Base-by-base conservation (phyloP, 2,797 vertebrate genomes). In the Discoglossus pictus region DNA sequence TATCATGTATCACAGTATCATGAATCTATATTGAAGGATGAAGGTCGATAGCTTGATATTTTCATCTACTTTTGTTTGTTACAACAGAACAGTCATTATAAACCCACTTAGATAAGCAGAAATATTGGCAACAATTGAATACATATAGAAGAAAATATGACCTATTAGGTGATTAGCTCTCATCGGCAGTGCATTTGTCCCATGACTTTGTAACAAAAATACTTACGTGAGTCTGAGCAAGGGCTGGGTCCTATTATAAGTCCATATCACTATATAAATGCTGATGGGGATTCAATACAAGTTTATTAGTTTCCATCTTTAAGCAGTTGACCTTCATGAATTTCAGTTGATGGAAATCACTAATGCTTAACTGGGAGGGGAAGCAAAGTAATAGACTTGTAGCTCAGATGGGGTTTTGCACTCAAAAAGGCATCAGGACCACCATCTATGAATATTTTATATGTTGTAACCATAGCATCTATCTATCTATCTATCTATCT, bases 251-350 rank as follows among this genome's bases (percentile, higher is more conserved):
- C 68, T 59, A 71, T 71, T 71, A 64, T 64, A 56, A 65, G 59
- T 65, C 68, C 61, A 44, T 71, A 65, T 71, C 52, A 35, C 38
- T 65, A 53, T 64, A 64, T 58, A 64, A 40, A 31, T 65, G 61
- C 62, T 71, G 44, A 59, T 71, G 61, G 36, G 52, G 24, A 71
- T 38, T 44, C 61, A 58, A 39, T 15, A 46, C 46, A 27, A 59
- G 34, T 24, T 64, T 59, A 71, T 70, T 70, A 70, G 63, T 70
- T 70, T 55, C 44, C 60, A 63, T 63, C 63, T 70, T 52, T 48
- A 50, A 43, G 43, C 60, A 50, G 60, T 70, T 58, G 51, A 16
- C 51, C 62, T 53, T 70, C 55, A 70, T 70, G 59, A 62, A 51
- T 70, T 63, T 70, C 48, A 70, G 34, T 60, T 55, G 60, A 52